These are phyloP conservation scores for Myotis brandtii DNA, from an alignment of 2,113 vertebrate species.

Conservation along the genomic window DNA sequence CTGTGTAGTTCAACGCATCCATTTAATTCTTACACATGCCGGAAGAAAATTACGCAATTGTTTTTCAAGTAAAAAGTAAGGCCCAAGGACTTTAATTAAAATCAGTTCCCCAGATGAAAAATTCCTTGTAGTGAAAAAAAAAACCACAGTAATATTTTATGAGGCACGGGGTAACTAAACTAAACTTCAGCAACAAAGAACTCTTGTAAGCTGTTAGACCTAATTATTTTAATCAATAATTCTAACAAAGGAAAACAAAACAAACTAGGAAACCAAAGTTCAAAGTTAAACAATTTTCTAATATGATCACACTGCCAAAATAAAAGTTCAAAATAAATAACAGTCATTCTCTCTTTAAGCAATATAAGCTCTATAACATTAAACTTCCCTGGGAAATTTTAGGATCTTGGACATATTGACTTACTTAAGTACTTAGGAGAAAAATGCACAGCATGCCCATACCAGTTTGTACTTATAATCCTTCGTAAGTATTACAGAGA, in stretches of 20 bases:
- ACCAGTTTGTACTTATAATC: not conserved
- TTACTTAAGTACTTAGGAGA: not conserved
- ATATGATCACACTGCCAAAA: not conserved
- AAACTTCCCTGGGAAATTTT: not conserved
- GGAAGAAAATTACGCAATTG: not conserved
- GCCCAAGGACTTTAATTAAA: not conserved
- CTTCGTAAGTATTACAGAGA: not conserved
- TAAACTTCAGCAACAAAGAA: conserved; percentile 41
- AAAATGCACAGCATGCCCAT: not conserved
- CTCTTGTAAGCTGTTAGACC: not conserved
- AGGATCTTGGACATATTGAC: not conserved
- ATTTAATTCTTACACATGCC: not conserved
- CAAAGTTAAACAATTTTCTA: conserved; percentile 17
- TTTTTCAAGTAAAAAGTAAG: conserved; percentile 31
- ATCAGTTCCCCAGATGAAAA: conserved; percentile 24
- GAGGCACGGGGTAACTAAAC: not conserved
- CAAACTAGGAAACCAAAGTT: not conserved
- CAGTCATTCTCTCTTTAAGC: not conserved
- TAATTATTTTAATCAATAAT: not conserved
- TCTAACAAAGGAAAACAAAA: conserved; percentile 44
- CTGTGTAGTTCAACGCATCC: not conserved
- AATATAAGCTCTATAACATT: not conserved
- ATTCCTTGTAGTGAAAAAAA: not conserved
- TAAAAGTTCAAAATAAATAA: conserved; percentile 3
- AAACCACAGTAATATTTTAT: conserved; percentile 15